A percentile compares a stretch with the other conserved stretches of the same genome.
phyloP scores from a whole-genome alignment of 2,113 vertebrate genomes.

The Morone chrysops region DNA sequence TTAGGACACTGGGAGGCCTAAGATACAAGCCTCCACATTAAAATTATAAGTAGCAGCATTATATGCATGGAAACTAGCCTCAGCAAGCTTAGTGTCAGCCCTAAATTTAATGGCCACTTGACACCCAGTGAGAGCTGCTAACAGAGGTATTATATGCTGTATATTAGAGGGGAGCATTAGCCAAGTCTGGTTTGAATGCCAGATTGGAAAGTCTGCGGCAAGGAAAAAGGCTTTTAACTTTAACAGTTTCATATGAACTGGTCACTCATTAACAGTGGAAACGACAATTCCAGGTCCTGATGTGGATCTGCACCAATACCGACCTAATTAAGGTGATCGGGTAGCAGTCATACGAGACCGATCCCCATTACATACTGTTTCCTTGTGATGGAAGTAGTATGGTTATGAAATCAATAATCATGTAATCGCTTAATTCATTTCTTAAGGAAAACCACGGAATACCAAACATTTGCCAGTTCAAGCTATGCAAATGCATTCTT shows the following conservation, averaged over 20 bases:
- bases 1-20: slow-evolving; percentile 5
- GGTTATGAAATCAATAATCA: no score
- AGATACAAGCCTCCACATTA: slow-evolving; percentile 42
- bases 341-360: neutral
- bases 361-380: neutral
- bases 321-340: neutral
- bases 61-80: slow-evolving; percentile 44
- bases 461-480: neutral
- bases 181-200: slow-evolving; percentile 46
- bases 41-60: slow-evolving; percentile 54
- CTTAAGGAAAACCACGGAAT: neutral
- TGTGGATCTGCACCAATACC: neutral
- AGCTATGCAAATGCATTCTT: neutral
- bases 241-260: slow-evolving; percentile 12
- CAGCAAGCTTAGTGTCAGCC: slow-evolving; percentile 48
- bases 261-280: neutral
- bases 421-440: neutral
- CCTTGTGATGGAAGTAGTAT: no score
- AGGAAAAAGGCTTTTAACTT: slow-evolving; percentile 27
- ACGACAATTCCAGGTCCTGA: neutral
- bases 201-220: slow-evolving; percentile 24
- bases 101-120: slow-evolving; percentile 64
- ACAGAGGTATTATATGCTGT: slow-evolving; percentile 45
- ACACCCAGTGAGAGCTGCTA: slow-evolving; percentile 56
- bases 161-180: slow-evolving; percentile 47